Evolutionary conservation across 2,888 invertebrate species (phyloP), one percentile per base, ranked within the genome.

Genomic region (Muscina levida): DNA sequence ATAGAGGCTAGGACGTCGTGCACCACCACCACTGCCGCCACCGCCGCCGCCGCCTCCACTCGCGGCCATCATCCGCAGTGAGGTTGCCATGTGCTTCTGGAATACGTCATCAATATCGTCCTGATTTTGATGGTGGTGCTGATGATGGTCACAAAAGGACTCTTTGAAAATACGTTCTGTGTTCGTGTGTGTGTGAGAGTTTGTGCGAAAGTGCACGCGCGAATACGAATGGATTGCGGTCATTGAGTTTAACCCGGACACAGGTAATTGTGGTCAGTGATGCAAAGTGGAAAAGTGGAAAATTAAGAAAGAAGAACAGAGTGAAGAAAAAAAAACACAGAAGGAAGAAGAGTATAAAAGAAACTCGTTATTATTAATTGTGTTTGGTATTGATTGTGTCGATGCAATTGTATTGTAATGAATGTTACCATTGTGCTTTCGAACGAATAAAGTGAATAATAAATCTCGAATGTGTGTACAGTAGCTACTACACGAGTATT

Each of bases 271-370:
- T 82, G 79, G 75, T 77, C 66, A 72, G 76, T 48, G 51, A 51
- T 73, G 70, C 66, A 62, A 65, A 73, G 66, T 76, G 68, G 67
- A 72, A 82, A 77, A 72, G 72, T 74, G 77, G 81, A 83, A 84
- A 83, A 82, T 77, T 80, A 79, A 82, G 82, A 70, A 77, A 77
- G 76, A 84, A 75, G 77, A 65, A 74, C 72, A 79, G 81, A 74
- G 83, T 77, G 15, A 39, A 42, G 42, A 72, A n/a, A 57, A 11
- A 42, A 17, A 71, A 26, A 42, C 4, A 13, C 46, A 46, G 15
- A n/a, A 59, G 46, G 31, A 46, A 26, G 26, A 59, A 42, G 42
- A 19, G 62, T 57, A 15, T 11, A 62, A 22, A 13, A 42, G 62
- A 62, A 62, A 62, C 42, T 62, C 62, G 42, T 62, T 62, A 62